A percentile compares a stretch with the other conserved stretches of the same genome.
Conservation (phyloP, 2,888 invertebrate species). For the Thymelicus acteon region DNA sequence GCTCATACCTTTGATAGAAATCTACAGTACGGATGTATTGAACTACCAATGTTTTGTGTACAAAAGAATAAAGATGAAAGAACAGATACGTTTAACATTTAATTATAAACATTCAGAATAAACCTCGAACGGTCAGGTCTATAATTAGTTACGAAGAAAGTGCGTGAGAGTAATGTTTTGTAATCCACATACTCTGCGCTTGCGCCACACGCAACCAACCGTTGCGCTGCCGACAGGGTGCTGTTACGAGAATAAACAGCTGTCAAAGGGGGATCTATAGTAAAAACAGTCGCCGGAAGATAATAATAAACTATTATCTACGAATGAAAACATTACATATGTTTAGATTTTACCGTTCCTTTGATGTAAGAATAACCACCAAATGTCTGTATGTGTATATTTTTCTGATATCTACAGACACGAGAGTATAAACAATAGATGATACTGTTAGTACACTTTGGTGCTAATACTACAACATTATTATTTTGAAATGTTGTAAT, state of each 20-base stretch:
- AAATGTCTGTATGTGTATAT: not conserved
- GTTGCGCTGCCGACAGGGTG: constrained; percentile 43
- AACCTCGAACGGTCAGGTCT: constrained; percentile 46
- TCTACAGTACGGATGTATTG: constrained; percentile 34
- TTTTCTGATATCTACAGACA: too few species aligned
- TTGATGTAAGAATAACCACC: constrained; percentile 6
- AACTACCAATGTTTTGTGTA: not conserved
- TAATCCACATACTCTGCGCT: constrained; percentile 63
- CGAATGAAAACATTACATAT: constrained; percentile 56
- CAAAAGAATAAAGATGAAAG: constrained; percentile 23
- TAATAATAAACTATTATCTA: constrained; percentile 53
- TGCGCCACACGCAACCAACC: constrained; percentile 56
- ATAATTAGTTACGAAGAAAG: constrained; percentile 69
- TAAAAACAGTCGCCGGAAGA: constrained; percentile 58
- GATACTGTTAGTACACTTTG: too few species aligned
- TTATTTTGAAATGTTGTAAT: too few species aligned
- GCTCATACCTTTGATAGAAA: constrained; percentile 56
- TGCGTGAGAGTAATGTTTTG: constrained; percentile 74
- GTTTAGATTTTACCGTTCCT: constrained; percentile 11
- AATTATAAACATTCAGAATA: constrained; percentile 61
- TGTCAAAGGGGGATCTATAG: constrained; percentile 52
- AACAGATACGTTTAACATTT: constrained; percentile 34
- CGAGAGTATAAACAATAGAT: too few species aligned
- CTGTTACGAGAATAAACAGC: constrained; percentile 60
- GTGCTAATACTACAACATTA: too few species aligned